Base-by-base conservation (phyloP, 2,888 invertebrate genomes). In the Drosophila yooni region DNA sequence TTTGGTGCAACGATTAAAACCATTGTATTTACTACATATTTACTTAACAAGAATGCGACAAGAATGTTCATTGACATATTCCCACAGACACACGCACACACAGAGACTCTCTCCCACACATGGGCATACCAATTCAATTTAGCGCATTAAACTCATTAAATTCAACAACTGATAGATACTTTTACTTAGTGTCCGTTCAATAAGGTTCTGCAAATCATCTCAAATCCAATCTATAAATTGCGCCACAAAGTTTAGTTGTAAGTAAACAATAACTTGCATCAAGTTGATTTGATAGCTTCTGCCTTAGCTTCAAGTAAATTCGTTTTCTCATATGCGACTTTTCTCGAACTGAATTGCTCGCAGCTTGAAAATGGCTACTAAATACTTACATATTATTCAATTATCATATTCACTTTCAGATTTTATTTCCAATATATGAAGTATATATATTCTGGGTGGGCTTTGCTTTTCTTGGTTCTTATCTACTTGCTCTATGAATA, bases 1-100 rank as follows among this genome's bases (percentile, higher is more conserved):
- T 21, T 21, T 54, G 25, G 31, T 46, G 43, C 21, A 50, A 40
- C 13, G 40, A 25, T 54, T 52, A 63, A 31, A 51, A 61, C 62
- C 51, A 57, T 43, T 76, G 66, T 66, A 70, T 63, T 76, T 34
- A 51, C 62, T 54, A 25, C 18, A 51, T 59, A 67, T 74, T 74
- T 67, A 43, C 33, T 62, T 33, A 54, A 62, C 67, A 59, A 50
- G 74, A 40, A 40, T 51, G 38, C 29, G 25, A 46, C 54, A 36
- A 62, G 18, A 72, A 8, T 29, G 25, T n/a, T 52, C 46, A 34
- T 34, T 38, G 27, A 59, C 48, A 36, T 43, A 31, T 53, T 18
- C 3, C 34, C 58, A 36, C 25, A 15, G 43, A 34, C 25, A 10
- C 25, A 36, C 29, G 21, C 25, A 25, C 13, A 15, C 52, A 34